Percentiles rank a stretch among this genome's conserved stretches.
phyloP scores from a whole-genome alignment of 2,113 vertebrate species.

The Sarotherodon lohbergeri region DNA sequence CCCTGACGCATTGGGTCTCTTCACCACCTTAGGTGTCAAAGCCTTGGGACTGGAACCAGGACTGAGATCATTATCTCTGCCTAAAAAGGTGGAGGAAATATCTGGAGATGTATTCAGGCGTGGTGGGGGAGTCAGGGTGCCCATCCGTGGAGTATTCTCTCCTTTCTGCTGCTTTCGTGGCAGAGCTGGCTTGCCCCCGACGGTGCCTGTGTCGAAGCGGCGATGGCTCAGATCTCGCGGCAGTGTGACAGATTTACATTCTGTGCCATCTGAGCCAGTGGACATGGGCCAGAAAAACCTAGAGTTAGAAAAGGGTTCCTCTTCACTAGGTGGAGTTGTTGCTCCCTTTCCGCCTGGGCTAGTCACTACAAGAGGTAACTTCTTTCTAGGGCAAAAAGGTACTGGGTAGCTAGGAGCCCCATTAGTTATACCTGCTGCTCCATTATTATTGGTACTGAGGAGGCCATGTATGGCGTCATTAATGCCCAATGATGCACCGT shows the following conservation, averaged over 20 bases:
- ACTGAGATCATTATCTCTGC: conserved; percentile 80
- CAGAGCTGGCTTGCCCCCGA: conserved; percentile 86
- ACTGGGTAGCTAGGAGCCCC: conserved; percentile 79
- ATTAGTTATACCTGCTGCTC: conserved; percentile 75
- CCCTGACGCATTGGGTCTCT: conserved; percentile 72
- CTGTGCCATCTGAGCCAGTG: conserved; percentile 74
- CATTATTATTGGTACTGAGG: conserved; percentile 69
- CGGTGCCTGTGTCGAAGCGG: conserved; percentile 85
- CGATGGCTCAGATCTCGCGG: conserved; percentile 86
- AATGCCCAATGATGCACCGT: conserved; percentile 53
- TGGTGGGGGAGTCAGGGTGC: conserved; percentile 84
- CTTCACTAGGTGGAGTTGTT: conserved; percentile 72
- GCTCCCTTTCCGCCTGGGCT: conserved; percentile 61
- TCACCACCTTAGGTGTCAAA: conserved; percentile 81
- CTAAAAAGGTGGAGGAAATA: conserved; percentile 53
- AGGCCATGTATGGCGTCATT: conserved; percentile 41
- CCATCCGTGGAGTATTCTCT: conserved; percentile 68
- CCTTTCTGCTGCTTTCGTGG: conserved; percentile 87
- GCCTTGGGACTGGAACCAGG: conserved; percentile 85
- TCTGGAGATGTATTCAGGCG: conserved; percentile 75
- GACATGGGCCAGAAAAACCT: conserved; percentile 90
- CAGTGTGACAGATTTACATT: conserved; percentile 89
- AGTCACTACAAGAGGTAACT: conserved; percentile 71
- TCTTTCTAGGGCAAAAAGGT: conserved; percentile 81
- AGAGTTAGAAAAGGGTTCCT: conserved; percentile 77